Evolutionary conservation across 2,113 vertebrate species (phyloP).

Genomic region (Centropus bengalensis): DNA sequence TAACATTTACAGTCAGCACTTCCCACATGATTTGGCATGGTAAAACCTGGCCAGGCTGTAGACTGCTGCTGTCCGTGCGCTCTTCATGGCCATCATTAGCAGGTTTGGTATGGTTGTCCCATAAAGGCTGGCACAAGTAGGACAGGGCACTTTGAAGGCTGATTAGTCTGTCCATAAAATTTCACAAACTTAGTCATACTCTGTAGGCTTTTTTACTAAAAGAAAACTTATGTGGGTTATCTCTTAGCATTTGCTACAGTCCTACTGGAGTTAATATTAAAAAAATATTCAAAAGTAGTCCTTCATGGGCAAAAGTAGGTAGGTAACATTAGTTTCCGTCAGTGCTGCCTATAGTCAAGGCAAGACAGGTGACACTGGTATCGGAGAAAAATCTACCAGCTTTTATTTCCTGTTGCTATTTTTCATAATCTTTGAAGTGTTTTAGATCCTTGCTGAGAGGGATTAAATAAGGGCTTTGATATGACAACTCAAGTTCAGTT

Average conservation of each 20-base stretch:
- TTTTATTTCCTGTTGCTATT: background rate
- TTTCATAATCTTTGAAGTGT: background rate
- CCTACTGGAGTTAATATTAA: background rate
- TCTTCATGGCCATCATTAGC: background rate
- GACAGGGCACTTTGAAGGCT: background rate
- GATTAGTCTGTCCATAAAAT: background rate
- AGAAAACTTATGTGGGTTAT: background rate
- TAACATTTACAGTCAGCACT: background rate
- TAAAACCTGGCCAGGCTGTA: background rate
- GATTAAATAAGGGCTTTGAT: background rate
- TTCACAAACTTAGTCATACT: background rate
- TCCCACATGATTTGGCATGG: background rate
- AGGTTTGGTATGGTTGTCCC: background rate
- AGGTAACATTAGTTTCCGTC: background rate
- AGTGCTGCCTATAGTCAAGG: background rate
- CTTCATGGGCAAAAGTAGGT: background rate
- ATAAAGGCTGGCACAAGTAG: background rate
- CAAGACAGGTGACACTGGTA: background rate
- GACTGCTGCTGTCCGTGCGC: accelerated
- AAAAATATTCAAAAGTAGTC: background rate
- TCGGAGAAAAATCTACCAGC: background rate
- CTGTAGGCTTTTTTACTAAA: background rate
- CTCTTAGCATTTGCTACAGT: background rate
- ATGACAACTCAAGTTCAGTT: background rate
- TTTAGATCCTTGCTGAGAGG: background rate